Evolutionary conservation across 1,140 invertebrate genomes (phyloP).

Genomic region (Lepidurus packardi): DNA sequence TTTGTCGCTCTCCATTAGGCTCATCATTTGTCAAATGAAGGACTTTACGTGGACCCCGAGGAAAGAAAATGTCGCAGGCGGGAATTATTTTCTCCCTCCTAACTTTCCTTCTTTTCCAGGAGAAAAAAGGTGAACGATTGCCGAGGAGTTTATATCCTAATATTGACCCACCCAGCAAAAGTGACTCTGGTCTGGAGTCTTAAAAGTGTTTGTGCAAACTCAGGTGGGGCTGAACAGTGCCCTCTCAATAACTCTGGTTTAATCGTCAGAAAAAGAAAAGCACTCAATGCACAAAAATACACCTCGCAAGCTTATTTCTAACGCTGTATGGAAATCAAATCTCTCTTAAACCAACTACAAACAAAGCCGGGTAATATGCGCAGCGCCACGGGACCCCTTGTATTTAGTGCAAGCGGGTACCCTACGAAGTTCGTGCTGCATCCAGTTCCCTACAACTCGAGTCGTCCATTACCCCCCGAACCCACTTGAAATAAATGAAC

Average conservation of each 20-base stretch:
- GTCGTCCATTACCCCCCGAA: too few species aligned
- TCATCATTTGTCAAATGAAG: too few species aligned
- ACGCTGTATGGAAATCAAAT: too few species aligned
- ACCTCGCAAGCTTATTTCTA: not conserved
- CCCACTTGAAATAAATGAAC: too few species aligned
- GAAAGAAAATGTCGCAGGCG: not conserved
- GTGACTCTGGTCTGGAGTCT: not conserved
- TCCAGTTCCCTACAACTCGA: too few species aligned
- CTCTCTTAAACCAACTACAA: too few species aligned
- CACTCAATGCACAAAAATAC: not conserved
- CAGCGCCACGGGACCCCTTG: too few species aligned
- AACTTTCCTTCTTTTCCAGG: not conserved
- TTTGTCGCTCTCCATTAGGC: too few species aligned
- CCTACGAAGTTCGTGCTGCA: too few species aligned
- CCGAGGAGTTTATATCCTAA: not conserved
- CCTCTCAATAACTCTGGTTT: not conserved
- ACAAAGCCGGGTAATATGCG: too few species aligned
- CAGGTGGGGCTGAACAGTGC: conserved; percentile 6
- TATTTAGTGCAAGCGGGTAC: too few species aligned
- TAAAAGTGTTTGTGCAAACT: not conserved
- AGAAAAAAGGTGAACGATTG: not conserved
- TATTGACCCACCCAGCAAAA: not conserved
- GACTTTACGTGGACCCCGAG: too few species aligned
- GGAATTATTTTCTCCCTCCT: not conserved
- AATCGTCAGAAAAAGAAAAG: not conserved